Evolutionary conservation across 2,888 invertebrate genomes (phyloP).

Genomic region (Temnothorax ravouxi): DNA sequence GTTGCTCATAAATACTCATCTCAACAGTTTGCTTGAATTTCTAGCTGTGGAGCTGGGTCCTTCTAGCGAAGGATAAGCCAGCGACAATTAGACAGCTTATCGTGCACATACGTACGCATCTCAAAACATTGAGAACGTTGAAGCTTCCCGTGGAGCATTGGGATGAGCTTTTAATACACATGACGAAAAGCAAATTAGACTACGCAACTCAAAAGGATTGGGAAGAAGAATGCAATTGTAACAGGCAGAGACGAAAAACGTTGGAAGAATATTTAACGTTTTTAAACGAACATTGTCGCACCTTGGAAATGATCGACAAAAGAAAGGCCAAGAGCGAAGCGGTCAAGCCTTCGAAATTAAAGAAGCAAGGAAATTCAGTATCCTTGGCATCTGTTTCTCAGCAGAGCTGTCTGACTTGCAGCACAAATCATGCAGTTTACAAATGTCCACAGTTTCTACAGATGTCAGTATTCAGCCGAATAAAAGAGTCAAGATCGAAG

Average conservation of each 20-base stretch:
- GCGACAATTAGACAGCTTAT: neutral
- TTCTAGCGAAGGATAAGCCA: neutral
- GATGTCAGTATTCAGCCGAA: too few relatives aligned
- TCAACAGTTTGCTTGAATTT: neutral
- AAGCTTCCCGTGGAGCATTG: fast-evolving
- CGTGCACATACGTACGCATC: neutral
- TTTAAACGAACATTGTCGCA: neutral
- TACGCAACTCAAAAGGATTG: neutral
- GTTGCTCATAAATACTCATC: neutral
- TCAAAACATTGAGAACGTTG: neutral
- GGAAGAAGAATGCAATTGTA: neutral
- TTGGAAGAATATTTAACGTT: neutral
- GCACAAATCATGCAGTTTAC: too few relatives aligned
- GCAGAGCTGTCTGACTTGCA: too few relatives aligned
- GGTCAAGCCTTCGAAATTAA: fast-evolving
- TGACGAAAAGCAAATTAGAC: neutral
- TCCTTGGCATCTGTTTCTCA: too few relatives aligned
- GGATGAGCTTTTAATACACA: neutral
- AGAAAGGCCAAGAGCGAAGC: neutral
- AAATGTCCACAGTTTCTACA: too few relatives aligned
- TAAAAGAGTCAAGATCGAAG: too few relatives aligned
- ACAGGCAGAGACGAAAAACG: neutral
- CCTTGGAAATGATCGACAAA: neutral
- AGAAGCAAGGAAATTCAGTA: neutral
- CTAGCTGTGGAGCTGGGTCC: too few relatives aligned